phyloP scores from a whole-genome alignment of 2,797 vertebrate genomes.

The Huso huso region DNA sequence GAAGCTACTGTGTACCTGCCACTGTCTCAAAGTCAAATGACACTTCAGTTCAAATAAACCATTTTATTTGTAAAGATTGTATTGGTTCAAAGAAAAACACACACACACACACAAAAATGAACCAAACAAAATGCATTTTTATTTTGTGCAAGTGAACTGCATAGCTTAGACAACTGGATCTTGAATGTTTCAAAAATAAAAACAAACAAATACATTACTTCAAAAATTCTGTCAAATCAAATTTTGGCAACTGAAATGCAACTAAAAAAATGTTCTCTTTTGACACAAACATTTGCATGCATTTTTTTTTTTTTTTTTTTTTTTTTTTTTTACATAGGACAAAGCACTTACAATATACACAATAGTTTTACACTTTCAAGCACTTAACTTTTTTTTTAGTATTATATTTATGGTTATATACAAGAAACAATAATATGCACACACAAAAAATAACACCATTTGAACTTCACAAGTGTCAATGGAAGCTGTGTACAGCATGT shows the following conservation, averaged over 20 bases:
- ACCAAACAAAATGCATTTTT: neutral
- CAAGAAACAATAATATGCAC: too few relatives aligned
- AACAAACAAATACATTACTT: slow-evolving; percentile 33
- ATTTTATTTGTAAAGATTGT: too few relatives aligned
- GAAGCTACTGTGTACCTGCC: too few relatives aligned
- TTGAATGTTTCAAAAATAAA: slow-evolving; percentile 8
- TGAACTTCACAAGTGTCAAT: too few relatives aligned
- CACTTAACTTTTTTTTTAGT: too few relatives aligned
- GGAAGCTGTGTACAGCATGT: too few relatives aligned
- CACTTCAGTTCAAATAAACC: too few relatives aligned
- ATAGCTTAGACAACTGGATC: slow-evolving; percentile 42
- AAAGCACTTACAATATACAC: too few relatives aligned
- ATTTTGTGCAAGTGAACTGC: slow-evolving; percentile 17
- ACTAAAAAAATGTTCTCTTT: slow-evolving; percentile 25
- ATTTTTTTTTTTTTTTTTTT: slow-evolving; percentile 18
- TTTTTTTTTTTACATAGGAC: slow-evolving; percentile 8
- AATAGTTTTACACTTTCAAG: too few relatives aligned
- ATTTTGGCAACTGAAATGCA: slow-evolving; percentile 22
- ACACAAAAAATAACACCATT: too few relatives aligned
- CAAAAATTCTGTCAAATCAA: neutral
- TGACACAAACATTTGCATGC: slow-evolving; percentile 48
- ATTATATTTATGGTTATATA: too few relatives aligned
- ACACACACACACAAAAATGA: neutral
- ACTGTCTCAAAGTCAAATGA: too few relatives aligned
- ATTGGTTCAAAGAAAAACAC: neutral